Conservation (phyloP, 2,113 vertebrate genomes). For the Halcyon malimbica region DNA sequence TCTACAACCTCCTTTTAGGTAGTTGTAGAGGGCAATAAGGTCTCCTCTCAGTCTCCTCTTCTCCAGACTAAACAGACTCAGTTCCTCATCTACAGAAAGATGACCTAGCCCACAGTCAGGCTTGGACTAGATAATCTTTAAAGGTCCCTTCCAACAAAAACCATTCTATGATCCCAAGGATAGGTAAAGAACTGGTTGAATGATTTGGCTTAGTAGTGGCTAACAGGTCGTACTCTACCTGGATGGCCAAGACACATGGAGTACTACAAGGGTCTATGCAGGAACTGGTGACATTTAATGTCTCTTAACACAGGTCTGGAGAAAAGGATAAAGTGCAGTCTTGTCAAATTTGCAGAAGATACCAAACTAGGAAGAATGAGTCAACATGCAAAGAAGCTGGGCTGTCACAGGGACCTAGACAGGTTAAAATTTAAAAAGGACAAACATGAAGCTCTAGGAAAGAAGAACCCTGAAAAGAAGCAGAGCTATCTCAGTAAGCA, state of each 20-base stretch:
- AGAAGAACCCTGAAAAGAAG: not conserved
- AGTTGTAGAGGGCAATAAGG: no score
- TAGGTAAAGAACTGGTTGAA: not conserved
- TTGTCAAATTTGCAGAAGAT: not conserved
- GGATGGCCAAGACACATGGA: not conserved
- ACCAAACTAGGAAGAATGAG: not conserved
- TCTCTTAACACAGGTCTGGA: not conserved
- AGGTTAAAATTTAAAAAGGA: not conserved
- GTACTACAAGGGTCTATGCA: not conserved
- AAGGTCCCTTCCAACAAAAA: not conserved
- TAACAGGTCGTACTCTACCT: not conserved
- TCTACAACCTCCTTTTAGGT: no score
- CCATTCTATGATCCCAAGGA: not conserved
- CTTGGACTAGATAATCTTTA: not conserved
- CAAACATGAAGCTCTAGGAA: not conserved
- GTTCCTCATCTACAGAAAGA: not conserved
- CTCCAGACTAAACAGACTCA: no score
- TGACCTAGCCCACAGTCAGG: not conserved
- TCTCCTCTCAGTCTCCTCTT: no score
- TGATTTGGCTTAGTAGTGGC: not conserved
- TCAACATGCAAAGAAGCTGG: not conserved
- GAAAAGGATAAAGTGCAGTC: not conserved
- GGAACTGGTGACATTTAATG: not conserved
- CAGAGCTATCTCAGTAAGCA: not conserved
- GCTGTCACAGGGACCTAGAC: not conserved